Evolutionary conservation across 2,888 invertebrate species (phyloP).

Genomic region (Hypena proboscidalis): DNA sequence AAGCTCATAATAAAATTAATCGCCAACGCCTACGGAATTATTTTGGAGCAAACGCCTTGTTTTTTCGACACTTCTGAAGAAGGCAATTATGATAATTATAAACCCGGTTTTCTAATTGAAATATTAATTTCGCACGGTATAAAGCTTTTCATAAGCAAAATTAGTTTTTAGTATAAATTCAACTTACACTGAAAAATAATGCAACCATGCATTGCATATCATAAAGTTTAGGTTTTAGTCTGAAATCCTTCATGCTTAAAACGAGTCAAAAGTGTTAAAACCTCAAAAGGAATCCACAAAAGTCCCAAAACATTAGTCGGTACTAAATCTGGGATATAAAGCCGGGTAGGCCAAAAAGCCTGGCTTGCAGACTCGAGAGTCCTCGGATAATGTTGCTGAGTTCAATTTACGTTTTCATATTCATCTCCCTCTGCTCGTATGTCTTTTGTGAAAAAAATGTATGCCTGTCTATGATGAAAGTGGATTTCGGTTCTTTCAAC

Average conservation of each 20-base stretch:
- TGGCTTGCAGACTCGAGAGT: slow-evolving; percentile 58
- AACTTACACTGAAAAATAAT: no score
- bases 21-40: slow-evolving; percentile 39
- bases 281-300: slow-evolving; percentile 29
- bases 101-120: slow-evolving; percentile 20
- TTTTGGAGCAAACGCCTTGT: slow-evolving; percentile 31
- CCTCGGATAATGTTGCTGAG: slow-evolving; percentile 74
- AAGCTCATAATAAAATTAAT: slow-evolving; percentile 46
- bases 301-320: slow-evolving; percentile 50
- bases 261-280: slow-evolving; percentile 30
- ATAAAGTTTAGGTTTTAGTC: not conserved
- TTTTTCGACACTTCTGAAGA: slow-evolving; percentile 34
- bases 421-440: slow-evolving; percentile 42
- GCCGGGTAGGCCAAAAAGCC: slow-evolving; percentile 56
- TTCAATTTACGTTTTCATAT: slow-evolving; percentile 71
- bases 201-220: no score
- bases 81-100: slow-evolving; percentile 25
- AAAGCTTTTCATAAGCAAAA: not conserved
- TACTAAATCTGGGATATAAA: slow-evolving; percentile 63
- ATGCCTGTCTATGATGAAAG: slow-evolving; percentile 1
- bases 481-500: no score
- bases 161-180: no score
- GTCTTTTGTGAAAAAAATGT: slow-evolving; percentile 27
- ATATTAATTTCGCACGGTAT: not conserved
- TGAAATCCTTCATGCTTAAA: slow-evolving; percentile 18